Percentiles rank a stretch among this genome's conserved stretches.
Conservation (phyloP, 1,140 invertebrate genomes). For the Drosophila pseudoobscura region DNA sequence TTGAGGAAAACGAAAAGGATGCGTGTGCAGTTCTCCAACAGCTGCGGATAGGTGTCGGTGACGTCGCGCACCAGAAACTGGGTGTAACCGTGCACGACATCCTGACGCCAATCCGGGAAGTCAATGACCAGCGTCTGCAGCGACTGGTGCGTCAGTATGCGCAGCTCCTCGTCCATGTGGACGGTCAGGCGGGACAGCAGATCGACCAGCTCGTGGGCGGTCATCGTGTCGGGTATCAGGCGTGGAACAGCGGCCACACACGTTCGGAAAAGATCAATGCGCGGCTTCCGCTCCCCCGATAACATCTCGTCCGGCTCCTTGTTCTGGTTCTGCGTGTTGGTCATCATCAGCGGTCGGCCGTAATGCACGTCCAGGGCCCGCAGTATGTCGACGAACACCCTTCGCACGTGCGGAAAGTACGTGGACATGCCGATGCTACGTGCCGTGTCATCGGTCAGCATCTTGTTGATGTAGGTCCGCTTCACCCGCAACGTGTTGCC, state of each 20-base stretch:
- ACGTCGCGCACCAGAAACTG: slow-evolving; percentile 97
- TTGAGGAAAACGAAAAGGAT: slow-evolving; percentile 96
- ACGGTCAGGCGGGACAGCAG: slow-evolving; percentile 95
- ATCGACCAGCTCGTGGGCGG: slow-evolving; percentile 95
- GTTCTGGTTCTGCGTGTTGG: slow-evolving; percentile 97
- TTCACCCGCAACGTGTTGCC: slow-evolving; percentile 96
- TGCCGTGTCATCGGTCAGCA: slow-evolving; percentile 97
- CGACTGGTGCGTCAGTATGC: slow-evolving; percentile 96
- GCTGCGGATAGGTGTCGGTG: slow-evolving; percentile 92
- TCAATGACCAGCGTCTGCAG: slow-evolving; percentile 97
- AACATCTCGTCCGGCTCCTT: slow-evolving; percentile 98
- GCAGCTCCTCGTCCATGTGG: slow-evolving; percentile 95
- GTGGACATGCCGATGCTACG: slow-evolving; percentile 97
- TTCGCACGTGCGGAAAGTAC: slow-evolving; percentile 97
- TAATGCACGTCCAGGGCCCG: slow-evolving; percentile 98
- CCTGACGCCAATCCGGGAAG: slow-evolving; percentile 98
- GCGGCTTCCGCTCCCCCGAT: slow-evolving; percentile 98
- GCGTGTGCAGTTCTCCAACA: slow-evolving; percentile 96
- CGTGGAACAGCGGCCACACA: slow-evolving; percentile 99
- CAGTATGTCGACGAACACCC: slow-evolving; percentile 98
- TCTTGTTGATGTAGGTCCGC: slow-evolving; percentile 98
- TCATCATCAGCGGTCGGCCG: slow-evolving; percentile 97
- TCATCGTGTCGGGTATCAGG: slow-evolving; percentile 98
- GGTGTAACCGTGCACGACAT: slow-evolving; percentile 96
- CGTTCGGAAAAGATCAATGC: slow-evolving; percentile 98